Base-by-base conservation (phyloP, 2,113 vertebrate species). In the Nestor notabilis region DNA sequence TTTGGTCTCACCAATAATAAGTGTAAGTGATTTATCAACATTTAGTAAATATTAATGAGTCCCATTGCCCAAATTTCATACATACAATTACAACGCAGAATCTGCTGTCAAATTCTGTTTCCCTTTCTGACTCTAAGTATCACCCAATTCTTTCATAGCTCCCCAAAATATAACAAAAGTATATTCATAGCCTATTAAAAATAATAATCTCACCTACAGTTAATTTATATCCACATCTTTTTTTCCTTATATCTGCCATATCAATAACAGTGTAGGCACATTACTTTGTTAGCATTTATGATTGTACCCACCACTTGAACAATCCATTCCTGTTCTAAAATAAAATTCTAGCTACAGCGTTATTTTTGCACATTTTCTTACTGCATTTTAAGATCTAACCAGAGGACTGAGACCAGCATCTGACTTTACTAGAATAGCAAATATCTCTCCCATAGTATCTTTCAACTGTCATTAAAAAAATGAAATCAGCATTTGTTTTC, bases 401-500 rank as follows among this genome's bases (percentile, higher is more conserved):
- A 60, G 60, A 44, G 69, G 25, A 31, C 17, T 72, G 58, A 76
- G 43, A 68, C 39, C 72, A 53, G 31, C 11, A 77, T 44, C 49
- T 37, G 24, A 68, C 39, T 92, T 95, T 82, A 82, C 33, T 21
- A 68, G 60, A 83, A 91, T 41, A 71, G 24, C 44, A 80, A 71
- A 3, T 44, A 25, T 72, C 58, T 95, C 78, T 93, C 69, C 21
- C 43, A 68, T n/a, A 63, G 20, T 86, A 90, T 83, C 53, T 97
- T 96, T 96, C 84, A 96, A 86, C 78, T 69, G 87, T 79, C 89
- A 86, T 91, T 88, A 61, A 83, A 89, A 79, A 92, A 93, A 78
- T 93, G 10, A 96, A 89, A 93, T 47, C 16, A 17, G 70, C 83
- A 56, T 97, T 97, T 96, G 87, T 97, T 96, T 98, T 86, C 92